Conservation (phyloP, 2,113 vertebrate species). For the Silurus asotus region DNA sequence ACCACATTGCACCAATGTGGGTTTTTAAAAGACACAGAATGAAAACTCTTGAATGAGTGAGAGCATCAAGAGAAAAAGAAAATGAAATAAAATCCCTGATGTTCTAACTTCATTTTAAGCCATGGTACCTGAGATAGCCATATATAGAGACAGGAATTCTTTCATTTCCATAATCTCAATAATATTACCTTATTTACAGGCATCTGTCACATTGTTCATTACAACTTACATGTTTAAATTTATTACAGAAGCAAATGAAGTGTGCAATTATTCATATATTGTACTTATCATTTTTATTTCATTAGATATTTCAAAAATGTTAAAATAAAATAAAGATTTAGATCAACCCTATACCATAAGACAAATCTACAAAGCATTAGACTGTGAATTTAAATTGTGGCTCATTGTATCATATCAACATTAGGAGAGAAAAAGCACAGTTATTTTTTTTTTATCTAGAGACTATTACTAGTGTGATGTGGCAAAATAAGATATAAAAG, state of each 20-base stretch:
- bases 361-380: conserved; percentile 8
- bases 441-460: conserved; percentile 14
- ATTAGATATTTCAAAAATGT: not conserved
- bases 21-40: conserved; percentile 16
- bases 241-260: not conserved
- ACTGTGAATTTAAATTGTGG: not conserved
- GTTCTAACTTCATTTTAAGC: conserved; percentile 7
- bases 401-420: conserved; percentile 23
- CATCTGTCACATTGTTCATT: not conserved
- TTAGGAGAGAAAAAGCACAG: conserved; percentile 46
- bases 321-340: not conserved
- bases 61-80: conserved; percentile 12
- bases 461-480: conserved; percentile 14
- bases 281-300: not conserved
- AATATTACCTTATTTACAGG: not conserved
- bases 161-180: not conserved
- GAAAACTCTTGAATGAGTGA: not conserved
- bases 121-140: not conserved
- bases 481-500: not conserved
- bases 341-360: not conserved
- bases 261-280: conserved; percentile 4
- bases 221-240: not conserved
- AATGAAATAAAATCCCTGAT: not conserved
- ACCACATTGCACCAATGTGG: conserved; percentile 29
- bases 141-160: not conserved